Evolutionary conservation across 2,888 invertebrate genomes (phyloP).

Genomic region (Galerucella calmariensis): DNA sequence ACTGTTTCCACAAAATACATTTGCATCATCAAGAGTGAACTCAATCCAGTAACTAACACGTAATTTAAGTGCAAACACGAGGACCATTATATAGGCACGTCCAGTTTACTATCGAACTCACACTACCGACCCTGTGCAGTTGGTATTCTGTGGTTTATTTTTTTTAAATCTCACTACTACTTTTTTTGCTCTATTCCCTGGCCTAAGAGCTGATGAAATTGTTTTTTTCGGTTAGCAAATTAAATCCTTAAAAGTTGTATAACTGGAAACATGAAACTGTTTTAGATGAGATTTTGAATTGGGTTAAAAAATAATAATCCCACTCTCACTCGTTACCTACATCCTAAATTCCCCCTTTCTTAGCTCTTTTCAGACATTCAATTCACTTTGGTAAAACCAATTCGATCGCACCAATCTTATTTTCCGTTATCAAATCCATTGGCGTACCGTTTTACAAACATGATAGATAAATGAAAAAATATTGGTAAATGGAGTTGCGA

Average conservation of each 20-base stretch:
- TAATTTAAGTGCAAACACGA: too few relatives aligned
- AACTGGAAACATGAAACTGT: constrained; percentile 13
- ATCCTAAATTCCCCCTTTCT: constrained; percentile 41
- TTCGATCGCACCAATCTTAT: constrained; percentile 55
- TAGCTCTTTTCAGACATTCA: constrained; percentile 53
- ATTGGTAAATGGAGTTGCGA: too few relatives aligned
- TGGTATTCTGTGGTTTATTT: too few relatives aligned
- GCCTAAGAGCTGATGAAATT: too few relatives aligned
- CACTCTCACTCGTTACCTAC: constrained; percentile 29
- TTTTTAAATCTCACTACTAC: too few relatives aligned
- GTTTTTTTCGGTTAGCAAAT: not conserved
- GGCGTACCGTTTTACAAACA: constrained; percentile 2
- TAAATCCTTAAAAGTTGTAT: not conserved
- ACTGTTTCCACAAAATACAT: too few relatives aligned
- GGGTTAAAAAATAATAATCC: constrained; percentile 33
- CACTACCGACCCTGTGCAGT: too few relatives aligned
- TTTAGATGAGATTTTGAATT: constrained; percentile 21
- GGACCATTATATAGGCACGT: too few relatives aligned
- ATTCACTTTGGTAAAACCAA: constrained; percentile 53
- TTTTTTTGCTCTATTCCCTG: too few relatives aligned
- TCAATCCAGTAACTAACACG: too few relatives aligned
- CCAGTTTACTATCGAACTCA: too few relatives aligned
- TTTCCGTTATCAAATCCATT: constrained; percentile 52
- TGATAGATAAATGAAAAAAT: not conserved
- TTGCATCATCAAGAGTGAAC: too few relatives aligned